These are phyloP conservation scores for Rhamnusium bicolor DNA, from an alignment of 2,888 invertebrate genomes.

Conservation along the genomic window DNA sequence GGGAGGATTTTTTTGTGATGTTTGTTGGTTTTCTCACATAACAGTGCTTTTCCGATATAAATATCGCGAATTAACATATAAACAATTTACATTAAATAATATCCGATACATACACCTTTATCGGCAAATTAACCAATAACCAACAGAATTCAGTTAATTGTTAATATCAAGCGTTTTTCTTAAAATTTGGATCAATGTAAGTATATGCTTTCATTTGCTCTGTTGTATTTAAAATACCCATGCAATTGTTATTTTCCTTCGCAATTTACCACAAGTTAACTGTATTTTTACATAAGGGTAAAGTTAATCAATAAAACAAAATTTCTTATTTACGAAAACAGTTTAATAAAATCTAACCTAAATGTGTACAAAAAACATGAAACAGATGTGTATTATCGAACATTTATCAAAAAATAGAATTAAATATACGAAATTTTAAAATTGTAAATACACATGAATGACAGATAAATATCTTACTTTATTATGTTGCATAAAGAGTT, in stretches of 20 bases:
- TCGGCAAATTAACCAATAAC: neutral
- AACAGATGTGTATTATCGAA: neutral
- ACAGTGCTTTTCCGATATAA: too few relatives aligned
- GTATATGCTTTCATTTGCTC: neutral
- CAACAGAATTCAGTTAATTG: neutral
- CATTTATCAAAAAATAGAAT: neutral
- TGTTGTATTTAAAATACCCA: neutral
- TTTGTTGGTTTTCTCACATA: neutral
- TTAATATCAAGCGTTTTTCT: neutral
- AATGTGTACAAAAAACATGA: neutral
- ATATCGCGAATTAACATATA: neutral
- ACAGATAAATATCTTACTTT: neutral
- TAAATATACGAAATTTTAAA: neutral
- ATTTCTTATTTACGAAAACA: conserved; percentile 7
- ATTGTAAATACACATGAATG: neutral
- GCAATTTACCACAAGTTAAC: neutral
- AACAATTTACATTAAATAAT: neutral
- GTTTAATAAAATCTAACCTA: conserved; percentile 25
- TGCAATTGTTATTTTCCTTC: too few relatives aligned
- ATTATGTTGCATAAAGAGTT: neutral
- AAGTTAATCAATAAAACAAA: conserved; percentile 4
- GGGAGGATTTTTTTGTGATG: neutral
- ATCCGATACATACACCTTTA: neutral
- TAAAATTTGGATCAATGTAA: conserved; percentile 22
- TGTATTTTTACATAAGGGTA: neutral